Percentiles rank a stretch among this genome's conserved stretches.
These are phyloP conservation scores for Orycteropus afer DNA, from an alignment of 2,113 vertebrate genomes.

Conservation along the genomic window DNA sequence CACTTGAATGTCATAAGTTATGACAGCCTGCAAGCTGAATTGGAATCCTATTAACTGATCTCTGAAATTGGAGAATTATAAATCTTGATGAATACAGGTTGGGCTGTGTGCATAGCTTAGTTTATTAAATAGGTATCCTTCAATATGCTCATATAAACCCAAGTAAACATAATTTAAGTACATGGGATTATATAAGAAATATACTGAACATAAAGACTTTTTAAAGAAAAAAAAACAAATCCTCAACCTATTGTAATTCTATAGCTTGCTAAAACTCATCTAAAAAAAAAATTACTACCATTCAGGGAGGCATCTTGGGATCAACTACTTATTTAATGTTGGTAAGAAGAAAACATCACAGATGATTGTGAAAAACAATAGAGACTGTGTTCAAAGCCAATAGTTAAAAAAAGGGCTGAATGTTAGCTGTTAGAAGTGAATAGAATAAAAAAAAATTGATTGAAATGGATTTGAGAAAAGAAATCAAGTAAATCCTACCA, in stretches of 20 bases:
- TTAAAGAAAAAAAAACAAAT: background rate
- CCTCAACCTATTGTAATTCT: background rate
- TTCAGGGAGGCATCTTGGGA: background rate
- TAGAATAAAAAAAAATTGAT: constrained; percentile 31
- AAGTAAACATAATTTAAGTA: constrained; percentile 71
- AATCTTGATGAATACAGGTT: constrained; percentile 69
- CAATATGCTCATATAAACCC: constrained; percentile 64
- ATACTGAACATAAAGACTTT: background rate
- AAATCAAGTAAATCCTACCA: background rate
- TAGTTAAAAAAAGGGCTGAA: background rate
- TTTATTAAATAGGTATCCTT: constrained; percentile 64
- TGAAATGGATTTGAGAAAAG: background rate
- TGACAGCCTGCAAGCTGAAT: constrained; percentile 72
- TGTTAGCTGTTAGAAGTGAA: background rate
- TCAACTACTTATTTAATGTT: background rate
- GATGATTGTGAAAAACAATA: background rate
- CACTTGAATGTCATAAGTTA: constrained; percentile 80
- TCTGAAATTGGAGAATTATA: constrained; percentile 80
- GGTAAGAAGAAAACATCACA: background rate
- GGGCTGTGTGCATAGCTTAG: constrained; percentile 54
- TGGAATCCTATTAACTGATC: constrained; percentile 81
- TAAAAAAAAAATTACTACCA: constrained; percentile 34
- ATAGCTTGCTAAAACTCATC: background rate
- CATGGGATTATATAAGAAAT: constrained; percentile 67
- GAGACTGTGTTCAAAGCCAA: background rate